Conservation (phyloP, 2,888 invertebrate species). For the Lissonota sp. region DNA sequence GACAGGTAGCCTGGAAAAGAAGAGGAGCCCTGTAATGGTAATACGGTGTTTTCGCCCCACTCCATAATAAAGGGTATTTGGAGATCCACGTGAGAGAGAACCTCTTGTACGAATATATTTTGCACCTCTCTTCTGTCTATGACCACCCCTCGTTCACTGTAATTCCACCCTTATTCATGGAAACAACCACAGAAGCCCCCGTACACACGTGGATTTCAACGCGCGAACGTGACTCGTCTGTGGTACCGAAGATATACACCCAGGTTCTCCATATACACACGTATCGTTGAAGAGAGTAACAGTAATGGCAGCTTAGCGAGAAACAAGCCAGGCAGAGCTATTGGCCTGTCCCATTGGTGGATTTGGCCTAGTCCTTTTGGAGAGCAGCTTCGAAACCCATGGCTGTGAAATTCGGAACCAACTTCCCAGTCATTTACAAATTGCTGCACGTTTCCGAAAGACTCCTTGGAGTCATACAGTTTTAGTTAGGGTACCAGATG, state of each 20-base stretch:
- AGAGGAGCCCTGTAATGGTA: not conserved
- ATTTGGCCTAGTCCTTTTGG: too few relatives aligned
- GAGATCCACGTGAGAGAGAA: constrained; percentile 60
- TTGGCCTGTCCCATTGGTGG: not conserved
- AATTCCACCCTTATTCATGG: constrained; percentile 44
- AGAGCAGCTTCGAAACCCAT: too few relatives aligned
- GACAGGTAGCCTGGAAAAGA: constrained; percentile 58
- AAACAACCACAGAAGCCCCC: constrained; percentile 60
- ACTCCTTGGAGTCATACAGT: too few relatives aligned
- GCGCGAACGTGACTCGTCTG: constrained; percentile 74
- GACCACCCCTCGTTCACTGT: constrained; percentile 23
- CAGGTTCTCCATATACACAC: constrained; percentile 3
- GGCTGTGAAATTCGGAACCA: too few relatives aligned
- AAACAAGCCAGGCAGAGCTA: not conserved
- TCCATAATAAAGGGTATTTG: constrained; percentile 7
- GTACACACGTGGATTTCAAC: constrained; percentile 60
- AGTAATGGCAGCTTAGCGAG: constrained; percentile 3
- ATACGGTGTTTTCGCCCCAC: constrained; percentile 4
- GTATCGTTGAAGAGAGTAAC: not conserved
- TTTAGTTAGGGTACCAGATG: too few relatives aligned
- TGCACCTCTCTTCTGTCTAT: constrained; percentile 14
- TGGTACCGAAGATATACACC: constrained; percentile 67
- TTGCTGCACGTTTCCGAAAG: too few relatives aligned
- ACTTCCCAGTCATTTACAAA: too few relatives aligned
- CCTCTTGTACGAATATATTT: constrained; percentile 21